Evolutionary conservation across 2,113 vertebrate species (phyloP).

Genomic region (Coregonus clupeaformis): DNA sequence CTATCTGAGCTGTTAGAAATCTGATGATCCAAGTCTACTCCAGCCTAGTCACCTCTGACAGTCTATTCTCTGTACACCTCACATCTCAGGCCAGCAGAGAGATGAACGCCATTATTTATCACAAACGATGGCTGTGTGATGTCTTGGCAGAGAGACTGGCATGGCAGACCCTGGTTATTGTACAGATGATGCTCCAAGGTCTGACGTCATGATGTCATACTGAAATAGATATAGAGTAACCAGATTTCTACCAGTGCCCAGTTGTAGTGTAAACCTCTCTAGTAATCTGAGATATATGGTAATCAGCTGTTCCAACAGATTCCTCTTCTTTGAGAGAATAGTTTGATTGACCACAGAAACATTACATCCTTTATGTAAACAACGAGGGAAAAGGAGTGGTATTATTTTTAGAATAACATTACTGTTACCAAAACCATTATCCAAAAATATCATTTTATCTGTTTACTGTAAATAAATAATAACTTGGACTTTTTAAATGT

Average conservation of each 20-base stretch:
- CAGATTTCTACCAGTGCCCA: neutral
- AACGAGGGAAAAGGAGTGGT: neutral
- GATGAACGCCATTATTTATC: neutral
- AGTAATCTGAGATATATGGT: neutral
- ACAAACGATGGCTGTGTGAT: neutral
- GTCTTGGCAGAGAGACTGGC: neutral
- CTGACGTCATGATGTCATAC: neutral
- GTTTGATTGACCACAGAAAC: neutral
- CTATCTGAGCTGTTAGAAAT: slow-evolving; percentile 37
- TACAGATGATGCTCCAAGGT: neutral
- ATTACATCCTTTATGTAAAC: neutral
- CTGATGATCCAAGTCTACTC: slow-evolving; percentile 37
- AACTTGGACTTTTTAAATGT: slow-evolving; percentile 16
- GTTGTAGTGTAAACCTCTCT: neutral
- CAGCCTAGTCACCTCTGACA: slow-evolving; percentile 34
- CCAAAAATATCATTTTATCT: neutral
- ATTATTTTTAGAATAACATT: neutral
- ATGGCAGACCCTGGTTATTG: neutral
- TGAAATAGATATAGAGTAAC: neutral
- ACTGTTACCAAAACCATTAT: neutral
- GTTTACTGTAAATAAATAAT: slow-evolving; percentile 11
- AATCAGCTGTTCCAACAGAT: neutral
- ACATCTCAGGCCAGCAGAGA: slow-evolving; percentile 38
- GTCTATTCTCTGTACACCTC: slow-evolving; percentile 27
- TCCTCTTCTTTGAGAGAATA: neutral